Conservation (phyloP, 2,797 vertebrate genomes). For the Rhynchonycteris naso region DNA sequence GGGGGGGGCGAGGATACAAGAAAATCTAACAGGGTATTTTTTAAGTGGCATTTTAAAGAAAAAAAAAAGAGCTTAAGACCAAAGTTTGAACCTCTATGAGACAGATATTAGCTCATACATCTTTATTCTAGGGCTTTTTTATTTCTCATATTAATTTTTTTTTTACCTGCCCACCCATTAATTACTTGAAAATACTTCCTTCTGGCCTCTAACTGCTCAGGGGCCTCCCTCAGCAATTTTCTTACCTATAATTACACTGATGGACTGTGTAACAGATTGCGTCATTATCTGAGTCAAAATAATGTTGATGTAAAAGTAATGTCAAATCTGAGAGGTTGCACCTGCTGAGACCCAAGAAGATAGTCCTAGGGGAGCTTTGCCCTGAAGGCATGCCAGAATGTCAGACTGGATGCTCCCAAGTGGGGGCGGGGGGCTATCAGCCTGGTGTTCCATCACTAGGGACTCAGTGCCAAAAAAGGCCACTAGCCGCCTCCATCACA, state of each 20-base stretch:
- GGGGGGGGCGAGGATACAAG: not conserved
- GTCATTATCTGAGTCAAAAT: constrained; percentile 66
- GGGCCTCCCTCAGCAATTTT: constrained; percentile 69
- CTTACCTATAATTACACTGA: constrained; percentile 79
- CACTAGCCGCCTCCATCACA: not conserved
- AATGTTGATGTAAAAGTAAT: constrained; percentile 46
- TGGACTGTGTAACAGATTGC: constrained; percentile 65
- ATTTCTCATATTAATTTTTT: constrained; percentile 12
- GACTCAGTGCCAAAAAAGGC: not conserved
- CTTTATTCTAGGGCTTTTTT: constrained; percentile 39
- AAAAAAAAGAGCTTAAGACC: not conserved
- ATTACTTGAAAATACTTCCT: constrained; percentile 69
- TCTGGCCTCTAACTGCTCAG: constrained; percentile 69
- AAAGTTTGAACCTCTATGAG: not conserved
- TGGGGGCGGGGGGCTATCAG: not conserved
- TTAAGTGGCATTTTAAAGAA: constrained; percentile 50
- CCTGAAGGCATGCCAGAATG: not conserved
- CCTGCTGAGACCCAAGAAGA: not conserved
- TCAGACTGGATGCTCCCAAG: not conserved
- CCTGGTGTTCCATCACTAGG: not conserved
- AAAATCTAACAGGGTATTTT: not conserved
- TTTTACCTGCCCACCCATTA: constrained; percentile 64
- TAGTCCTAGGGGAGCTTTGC: not conserved
- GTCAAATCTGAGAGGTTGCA: not conserved
- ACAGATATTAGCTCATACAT: constrained; percentile 5